Percentiles rank a stretch among this genome's conserved stretches.
phyloP scores from a whole-genome alignment of 2,888 invertebrate species.

The Synergus itoensis region DNA sequence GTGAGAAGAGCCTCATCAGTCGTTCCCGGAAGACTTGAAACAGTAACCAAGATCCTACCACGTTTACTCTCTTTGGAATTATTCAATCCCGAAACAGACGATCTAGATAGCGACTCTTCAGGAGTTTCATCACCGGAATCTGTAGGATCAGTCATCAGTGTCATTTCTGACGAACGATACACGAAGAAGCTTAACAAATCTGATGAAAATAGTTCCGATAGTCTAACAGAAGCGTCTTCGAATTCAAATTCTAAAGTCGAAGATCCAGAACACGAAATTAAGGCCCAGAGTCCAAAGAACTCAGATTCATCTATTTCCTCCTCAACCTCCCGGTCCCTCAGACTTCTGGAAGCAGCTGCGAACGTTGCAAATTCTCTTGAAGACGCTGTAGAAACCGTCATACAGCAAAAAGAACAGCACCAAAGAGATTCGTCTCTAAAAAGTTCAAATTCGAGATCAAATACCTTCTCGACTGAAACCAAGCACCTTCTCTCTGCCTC shows the following conservation, averaged over 20 bases:
- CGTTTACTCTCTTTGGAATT: conserved; percentile 89
- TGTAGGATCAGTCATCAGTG: conserved; percentile 91
- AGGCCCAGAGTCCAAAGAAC: no score
- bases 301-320: conserved; percentile 12
- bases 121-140: conserved; percentile 93
- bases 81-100: conserved; percentile 94
- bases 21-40: conserved; percentile 81
- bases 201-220: conserved; percentile 39
- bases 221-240: background rate
- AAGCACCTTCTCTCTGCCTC: conserved; percentile 45
- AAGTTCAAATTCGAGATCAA: background rate
- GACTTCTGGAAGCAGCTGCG: conserved; percentile 83
- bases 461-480: conserved; percentile 16
- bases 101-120: conserved; percentile 93
- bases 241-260: background rate
- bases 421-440: background rate
- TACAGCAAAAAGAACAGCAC: conserved; percentile 79
- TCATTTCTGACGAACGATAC: conserved; percentile 83
- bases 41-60: conserved; percentile 84
- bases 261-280: background rate
- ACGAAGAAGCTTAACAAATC: conserved; percentile 60
- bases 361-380: conserved; percentile 84
- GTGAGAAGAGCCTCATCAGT: conserved; percentile 83
- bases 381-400: conserved; percentile 84
- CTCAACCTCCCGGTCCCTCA: conserved; percentile 75